Evolutionary conservation across 2,888 invertebrate genomes (phyloP).

Genomic region (Eucera pruinosa): DNA sequence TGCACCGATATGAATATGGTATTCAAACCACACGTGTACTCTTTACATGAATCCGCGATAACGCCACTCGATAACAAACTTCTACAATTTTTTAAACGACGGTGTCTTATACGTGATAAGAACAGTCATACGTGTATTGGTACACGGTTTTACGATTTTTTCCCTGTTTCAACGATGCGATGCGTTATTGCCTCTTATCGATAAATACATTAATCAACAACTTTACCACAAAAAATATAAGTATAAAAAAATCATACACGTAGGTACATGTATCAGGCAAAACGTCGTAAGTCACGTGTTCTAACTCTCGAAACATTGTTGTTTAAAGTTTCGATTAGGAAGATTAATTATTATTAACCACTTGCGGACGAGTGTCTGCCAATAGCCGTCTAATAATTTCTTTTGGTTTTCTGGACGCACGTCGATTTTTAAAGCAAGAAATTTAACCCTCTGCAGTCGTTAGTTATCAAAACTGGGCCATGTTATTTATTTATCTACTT

Average conservation of each 20-base stretch:
- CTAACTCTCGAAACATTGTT: no score
- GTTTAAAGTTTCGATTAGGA: no score
- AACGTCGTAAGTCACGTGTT: no score
- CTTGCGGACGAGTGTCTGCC: no score
- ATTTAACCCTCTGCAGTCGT: no score
- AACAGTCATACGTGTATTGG: neutral
- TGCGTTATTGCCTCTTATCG: constrained; percentile 9
- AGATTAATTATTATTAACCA: no score
- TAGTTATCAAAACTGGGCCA: no score
- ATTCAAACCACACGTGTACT: constrained; percentile 29
- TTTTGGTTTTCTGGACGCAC: no score
- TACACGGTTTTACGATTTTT: constrained; percentile 11
- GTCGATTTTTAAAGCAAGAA: no score
- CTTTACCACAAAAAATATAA: neutral
- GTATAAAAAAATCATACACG: neutral
- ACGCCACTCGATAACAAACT: constrained; percentile 12
- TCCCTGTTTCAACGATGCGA: neutral
- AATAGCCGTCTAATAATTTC: no score
- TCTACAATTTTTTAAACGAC: constrained; percentile 2
- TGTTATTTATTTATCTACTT: no score
- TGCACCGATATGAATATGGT: constrained; percentile 37
- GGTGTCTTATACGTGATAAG: neutral
- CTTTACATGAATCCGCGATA: constrained; percentile 23
- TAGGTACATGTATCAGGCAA: no score
- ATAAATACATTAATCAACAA: neutral